phyloP scores from a whole-genome alignment of 2,113 vertebrate species.

The Hymenochirus boettgeri region DNA sequence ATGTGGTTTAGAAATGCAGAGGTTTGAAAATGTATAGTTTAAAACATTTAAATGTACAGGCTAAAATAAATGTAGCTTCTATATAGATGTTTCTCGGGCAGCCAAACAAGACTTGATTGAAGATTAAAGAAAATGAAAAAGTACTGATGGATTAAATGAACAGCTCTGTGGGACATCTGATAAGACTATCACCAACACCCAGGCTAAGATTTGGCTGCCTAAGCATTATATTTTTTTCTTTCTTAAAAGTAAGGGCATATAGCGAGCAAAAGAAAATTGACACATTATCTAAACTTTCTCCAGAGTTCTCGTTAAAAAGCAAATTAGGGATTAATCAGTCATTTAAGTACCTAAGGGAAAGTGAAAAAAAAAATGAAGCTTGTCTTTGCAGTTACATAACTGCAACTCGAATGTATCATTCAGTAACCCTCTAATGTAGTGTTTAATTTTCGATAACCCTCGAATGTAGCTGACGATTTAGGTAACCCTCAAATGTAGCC shows the following conservation, averaged over 20 bases:
- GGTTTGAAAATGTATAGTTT: neutral
- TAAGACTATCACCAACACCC: conserved; percentile 38
- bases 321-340: too few species aligned
- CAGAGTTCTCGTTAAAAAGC: conserved; percentile 7
- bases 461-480: too few species aligned
- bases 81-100: conserved; percentile 20
- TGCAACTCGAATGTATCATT: too few species aligned
- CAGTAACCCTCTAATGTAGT: too few species aligned
- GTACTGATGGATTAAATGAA: conserved; percentile 43
- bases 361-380: too few species aligned
- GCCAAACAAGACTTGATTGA: conserved; percentile 21
- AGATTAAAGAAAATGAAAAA: conserved; percentile 40
- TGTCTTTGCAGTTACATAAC: too few species aligned
- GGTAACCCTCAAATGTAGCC: too few species aligned
- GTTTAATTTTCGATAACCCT: too few species aligned
- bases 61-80: neutral
- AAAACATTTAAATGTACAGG: neutral
- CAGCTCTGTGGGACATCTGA: conserved; percentile 39
- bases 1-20: neutral
- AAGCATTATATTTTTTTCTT: conserved; percentile 39
- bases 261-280: conserved; percentile 31
- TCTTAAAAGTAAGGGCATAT: conserved; percentile 21
- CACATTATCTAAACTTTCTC: conserved; percentile 17
- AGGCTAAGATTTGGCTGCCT: conserved; percentile 39
- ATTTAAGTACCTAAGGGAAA: too few species aligned